Percentiles rank a stretch among this genome's conserved stretches.
Evolutionary conservation across 2,888 invertebrate genomes (phyloP).

Genomic region (Cylloceria caligata): DNA sequence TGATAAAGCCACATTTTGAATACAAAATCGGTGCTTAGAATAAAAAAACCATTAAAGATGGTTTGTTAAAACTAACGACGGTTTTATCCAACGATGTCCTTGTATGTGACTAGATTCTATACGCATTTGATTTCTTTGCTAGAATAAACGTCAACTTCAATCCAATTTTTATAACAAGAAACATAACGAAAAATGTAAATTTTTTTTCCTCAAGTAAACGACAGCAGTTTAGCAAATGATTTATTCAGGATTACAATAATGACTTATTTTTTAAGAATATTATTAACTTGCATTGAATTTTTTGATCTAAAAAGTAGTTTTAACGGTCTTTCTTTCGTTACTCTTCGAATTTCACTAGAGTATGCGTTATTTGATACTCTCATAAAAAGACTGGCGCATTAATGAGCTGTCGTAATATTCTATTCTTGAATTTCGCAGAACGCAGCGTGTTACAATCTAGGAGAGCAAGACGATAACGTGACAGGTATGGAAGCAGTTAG

Average conservation of each 20-base stretch:
- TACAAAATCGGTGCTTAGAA: background rate
- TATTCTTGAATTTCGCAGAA: conserved; percentile 75
- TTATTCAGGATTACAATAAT: too few species aligned
- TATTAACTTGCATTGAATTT: background rate
- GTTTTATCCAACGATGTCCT: background rate
- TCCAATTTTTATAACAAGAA: too few species aligned
- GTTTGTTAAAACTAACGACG: background rate
- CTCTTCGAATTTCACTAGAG: background rate
- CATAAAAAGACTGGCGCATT: background rate
- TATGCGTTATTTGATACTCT: background rate
- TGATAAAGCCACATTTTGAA: background rate
- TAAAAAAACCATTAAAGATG: background rate
- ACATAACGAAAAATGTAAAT: too few species aligned
- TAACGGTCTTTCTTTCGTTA: background rate
- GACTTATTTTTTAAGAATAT: background rate
- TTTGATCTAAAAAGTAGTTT: background rate
- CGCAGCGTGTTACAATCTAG: conserved; percentile 83
- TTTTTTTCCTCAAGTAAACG: background rate
- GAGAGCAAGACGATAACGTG: conserved; percentile 83
- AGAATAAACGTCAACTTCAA: background rate
- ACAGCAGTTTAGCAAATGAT: too few species aligned
- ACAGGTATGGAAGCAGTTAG: conserved; percentile 80
- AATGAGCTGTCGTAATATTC: too few species aligned
- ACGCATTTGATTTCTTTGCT: background rate
- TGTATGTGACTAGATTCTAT: background rate